These are phyloP conservation scores for Naso thynnoides DNA, from an alignment of 2,797 vertebrate genomes.

Conservation along the genomic window DNA sequence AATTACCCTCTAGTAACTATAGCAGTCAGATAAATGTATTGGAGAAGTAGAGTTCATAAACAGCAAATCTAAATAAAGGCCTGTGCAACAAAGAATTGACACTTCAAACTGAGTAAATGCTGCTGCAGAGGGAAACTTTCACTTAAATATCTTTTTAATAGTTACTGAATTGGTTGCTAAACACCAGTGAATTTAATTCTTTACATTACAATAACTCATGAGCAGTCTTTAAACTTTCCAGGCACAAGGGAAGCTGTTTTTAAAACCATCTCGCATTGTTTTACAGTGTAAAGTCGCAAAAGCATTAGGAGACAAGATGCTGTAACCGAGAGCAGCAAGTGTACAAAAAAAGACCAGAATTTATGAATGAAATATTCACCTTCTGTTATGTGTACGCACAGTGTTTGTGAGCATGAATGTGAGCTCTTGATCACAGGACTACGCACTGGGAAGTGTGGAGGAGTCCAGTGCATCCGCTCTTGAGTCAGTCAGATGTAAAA, in stretches of 20 bases:
- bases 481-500: conserved; percentile 46
- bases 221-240: neutral
- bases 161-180: neutral
- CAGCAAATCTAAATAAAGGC: neutral
- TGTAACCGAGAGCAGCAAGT: neutral
- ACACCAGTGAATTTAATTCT: neutral
- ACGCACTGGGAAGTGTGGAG: conserved; percentile 4
- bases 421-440: neutral
- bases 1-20: too few species aligned
- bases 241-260: neutral
- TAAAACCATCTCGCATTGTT: neutral
- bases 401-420: conserved; percentile 17
- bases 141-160: neutral
- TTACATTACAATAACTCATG: neutral
- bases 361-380: conserved; percentile 26
- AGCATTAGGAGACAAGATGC: neutral
- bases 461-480: conserved; percentile 25
- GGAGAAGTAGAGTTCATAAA: too few species aligned
- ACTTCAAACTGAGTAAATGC: neutral
- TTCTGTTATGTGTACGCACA: conserved; percentile 21
- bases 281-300: neutral
- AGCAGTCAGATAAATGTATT: too few species aligned
- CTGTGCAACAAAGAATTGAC: neutral
- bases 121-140: neutral
- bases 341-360: neutral